These are phyloP conservation scores for Montifringilla adamsi DNA, from an alignment of 2,113 vertebrate genomes.

Conservation along the genomic window DNA sequence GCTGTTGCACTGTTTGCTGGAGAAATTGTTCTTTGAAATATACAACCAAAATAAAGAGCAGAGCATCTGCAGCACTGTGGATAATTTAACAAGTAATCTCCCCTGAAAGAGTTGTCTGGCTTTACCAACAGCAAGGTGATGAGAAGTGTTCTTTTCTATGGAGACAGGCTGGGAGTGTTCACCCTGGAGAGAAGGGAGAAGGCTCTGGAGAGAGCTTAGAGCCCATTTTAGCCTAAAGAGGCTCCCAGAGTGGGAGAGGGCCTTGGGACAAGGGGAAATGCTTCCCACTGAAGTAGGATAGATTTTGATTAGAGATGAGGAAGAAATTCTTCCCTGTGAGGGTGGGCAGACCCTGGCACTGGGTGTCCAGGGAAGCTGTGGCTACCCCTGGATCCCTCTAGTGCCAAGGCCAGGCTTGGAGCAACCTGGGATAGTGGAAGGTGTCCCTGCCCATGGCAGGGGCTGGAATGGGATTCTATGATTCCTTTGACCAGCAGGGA, in stretches of 20 bases:
- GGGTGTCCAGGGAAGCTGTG: background rate
- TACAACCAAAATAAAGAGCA: conserved; percentile 58
- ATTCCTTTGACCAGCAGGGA: background rate
- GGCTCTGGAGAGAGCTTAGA: background rate
- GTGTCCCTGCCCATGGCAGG: background rate
- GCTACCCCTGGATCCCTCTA: background rate
- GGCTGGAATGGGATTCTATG: background rate
- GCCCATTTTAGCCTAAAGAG: background rate
- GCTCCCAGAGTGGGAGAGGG: background rate
- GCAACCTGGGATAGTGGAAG: background rate
- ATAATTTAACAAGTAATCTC: background rate
- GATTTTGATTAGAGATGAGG: background rate
- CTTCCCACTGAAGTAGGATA: background rate
- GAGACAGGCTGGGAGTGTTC: too few relatives aligned
- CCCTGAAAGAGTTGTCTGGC: background rate
- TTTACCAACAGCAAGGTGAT: background rate
- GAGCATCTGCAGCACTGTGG: conserved; percentile 17
- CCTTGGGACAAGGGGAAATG: background rate
- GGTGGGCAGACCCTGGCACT: background rate
- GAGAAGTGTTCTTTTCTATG: background rate
- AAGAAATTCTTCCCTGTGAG: background rate
- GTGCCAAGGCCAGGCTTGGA: background rate
- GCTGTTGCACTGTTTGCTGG: conserved; percentile 59
- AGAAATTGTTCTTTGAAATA: conserved; percentile 64
- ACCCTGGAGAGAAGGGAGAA: background rate